Conservation (phyloP, 1,140 invertebrate genomes). For the Potamilus streckersoni region DNA sequence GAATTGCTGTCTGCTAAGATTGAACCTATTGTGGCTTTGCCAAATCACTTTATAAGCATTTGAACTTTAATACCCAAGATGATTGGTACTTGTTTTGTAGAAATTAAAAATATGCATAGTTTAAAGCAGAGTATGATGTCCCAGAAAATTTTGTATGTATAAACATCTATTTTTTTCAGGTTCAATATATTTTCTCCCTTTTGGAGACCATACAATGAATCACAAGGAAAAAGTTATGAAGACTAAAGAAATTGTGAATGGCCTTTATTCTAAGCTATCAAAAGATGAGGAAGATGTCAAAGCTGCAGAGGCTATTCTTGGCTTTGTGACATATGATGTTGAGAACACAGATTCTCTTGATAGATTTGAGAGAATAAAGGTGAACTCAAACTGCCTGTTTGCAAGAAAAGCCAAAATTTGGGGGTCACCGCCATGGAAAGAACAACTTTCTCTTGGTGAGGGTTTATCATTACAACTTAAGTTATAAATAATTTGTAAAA, state of each 20-base stretch:
- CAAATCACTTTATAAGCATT: no score
- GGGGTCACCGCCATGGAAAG: constrained; percentile 50
- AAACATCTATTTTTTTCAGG: no score
- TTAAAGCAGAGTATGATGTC: no score
- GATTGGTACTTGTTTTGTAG: no score
- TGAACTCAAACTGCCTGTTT: constrained; percentile 59
- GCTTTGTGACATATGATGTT: constrained; percentile 51
- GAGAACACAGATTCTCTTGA: constrained; percentile 29
- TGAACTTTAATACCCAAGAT: no score
- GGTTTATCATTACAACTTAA: neutral
- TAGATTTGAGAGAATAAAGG: constrained; percentile 48
- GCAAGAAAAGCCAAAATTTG: constrained; percentile 58
- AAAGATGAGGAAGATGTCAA: constrained; percentile 28
- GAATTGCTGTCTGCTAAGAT: no score
- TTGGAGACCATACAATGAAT: no score
- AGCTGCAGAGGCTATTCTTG: constrained; percentile 27
- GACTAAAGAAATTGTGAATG: constrained; percentile 35
- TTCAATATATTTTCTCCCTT: no score
- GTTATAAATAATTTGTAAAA: no score
- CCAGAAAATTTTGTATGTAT: no score
- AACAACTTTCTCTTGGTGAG: constrained; percentile 45
- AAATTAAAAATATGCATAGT: no score
- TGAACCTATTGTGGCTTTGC: no score
- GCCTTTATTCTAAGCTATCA: constrained; percentile 28
- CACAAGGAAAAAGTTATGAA: neutral